Evolutionary conservation across 1,140 invertebrate species (phyloP).

Genomic region (Leptopilina boulardi): DNA sequence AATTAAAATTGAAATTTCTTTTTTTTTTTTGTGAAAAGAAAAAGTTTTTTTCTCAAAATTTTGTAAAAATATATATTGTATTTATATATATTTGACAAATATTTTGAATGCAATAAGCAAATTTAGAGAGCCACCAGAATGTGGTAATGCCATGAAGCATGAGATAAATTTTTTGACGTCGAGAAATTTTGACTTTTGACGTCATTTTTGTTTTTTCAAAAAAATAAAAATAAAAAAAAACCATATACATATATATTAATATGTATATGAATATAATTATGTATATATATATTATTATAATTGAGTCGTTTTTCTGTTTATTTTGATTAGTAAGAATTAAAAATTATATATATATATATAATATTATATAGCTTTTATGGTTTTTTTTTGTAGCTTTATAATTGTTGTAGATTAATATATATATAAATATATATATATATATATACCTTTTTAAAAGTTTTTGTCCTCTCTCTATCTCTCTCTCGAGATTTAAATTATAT

Average conservation of each 20-base stretch:
- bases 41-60: neutral
- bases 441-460: conserved; percentile 4
- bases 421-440: no score
- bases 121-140: conserved; percentile 74
- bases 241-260: conserved; percentile 39
- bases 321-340: conserved; percentile 62
- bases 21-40: neutral
- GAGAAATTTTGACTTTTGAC: conserved; percentile 9
- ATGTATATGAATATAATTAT: conserved; percentile 41
- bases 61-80: no score
- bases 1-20: neutral
- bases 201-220: neutral
- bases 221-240: no score
- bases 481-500: conserved; percentile 49
- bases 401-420: conserved; percentile 60
- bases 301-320: conserved; percentile 51
- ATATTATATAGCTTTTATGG: conserved; percentile 61
- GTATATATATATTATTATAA: conserved; percentile 47
- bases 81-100: neutral
- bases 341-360: conserved; percentile 42
- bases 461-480: neutral
- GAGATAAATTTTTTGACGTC: conserved; percentile 53
- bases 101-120: conserved; percentile 43
- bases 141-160: conserved; percentile 75
- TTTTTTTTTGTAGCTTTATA: conserved; percentile 67